These are phyloP conservation scores for Gymnogyps californianus DNA, from an alignment of 2,113 vertebrate species.

Conservation along the genomic window DNA sequence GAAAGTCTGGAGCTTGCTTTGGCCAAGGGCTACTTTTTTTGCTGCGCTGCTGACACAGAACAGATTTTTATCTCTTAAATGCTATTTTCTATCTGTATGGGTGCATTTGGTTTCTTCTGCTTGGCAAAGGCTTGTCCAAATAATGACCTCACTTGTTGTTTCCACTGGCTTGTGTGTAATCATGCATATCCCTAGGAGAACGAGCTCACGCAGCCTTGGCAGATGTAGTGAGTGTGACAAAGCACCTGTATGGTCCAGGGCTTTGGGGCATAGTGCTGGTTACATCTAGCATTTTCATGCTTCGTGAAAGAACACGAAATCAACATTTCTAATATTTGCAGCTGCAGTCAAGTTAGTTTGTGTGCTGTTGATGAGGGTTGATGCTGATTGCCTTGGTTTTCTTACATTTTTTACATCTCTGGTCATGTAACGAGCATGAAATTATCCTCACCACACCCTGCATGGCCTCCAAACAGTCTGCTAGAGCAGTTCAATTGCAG, in stretches of 20 bases:
- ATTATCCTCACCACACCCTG: neutral
- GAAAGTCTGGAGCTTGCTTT: constrained; percentile 42
- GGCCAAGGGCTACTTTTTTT: constrained; percentile 36
- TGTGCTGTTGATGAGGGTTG: neutral
- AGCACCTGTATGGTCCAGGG: neutral
- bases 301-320: neutral
- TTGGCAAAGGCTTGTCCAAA: constrained; percentile 33
- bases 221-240: neutral
- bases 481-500: neutral
- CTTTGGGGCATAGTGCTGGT: neutral
- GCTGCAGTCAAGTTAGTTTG: neutral
- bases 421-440: neutral
- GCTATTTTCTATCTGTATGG: constrained; percentile 31
- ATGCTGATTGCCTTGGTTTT: neutral
- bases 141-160: neutral
- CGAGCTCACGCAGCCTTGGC: neutral
- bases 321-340: neutral
- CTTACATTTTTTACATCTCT: neutral
- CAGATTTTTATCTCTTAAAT: constrained; percentile 55
- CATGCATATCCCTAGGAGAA: neutral
- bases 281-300: neutral
- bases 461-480: neutral
- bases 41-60: constrained; percentile 13
- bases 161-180: neutral
- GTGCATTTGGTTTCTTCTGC: constrained; percentile 19